Conservation (phyloP, 2,113 vertebrate species). For the Atrichornis clamosus region DNA sequence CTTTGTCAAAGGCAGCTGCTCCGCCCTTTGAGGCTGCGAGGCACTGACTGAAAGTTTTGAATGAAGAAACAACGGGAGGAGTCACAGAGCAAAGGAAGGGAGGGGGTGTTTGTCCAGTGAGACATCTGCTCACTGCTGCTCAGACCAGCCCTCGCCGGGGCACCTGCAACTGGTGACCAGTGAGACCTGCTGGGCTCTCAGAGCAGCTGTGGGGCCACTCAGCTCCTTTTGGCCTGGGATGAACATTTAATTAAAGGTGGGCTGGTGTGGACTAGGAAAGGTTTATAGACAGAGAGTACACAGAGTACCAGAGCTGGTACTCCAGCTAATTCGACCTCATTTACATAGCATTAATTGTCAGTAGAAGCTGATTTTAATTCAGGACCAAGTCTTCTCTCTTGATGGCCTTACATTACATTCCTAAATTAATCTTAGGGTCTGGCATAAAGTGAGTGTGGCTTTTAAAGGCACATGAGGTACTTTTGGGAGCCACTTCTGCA, state of each 20-base stretch:
- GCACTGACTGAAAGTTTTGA: not conserved
- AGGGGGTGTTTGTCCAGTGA: not conserved
- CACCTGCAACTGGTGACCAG: not conserved
- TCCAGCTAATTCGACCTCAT: constrained; percentile 65
- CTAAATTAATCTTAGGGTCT: not conserved
- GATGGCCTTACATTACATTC: not conserved
- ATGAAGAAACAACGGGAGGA: not conserved
- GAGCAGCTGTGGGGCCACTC: not conserved
- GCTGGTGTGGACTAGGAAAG: not conserved
- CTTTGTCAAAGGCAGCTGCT: not conserved
- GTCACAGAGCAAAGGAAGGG: not conserved
- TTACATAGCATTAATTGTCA: constrained; percentile 63
- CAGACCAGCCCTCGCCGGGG: not conserved
- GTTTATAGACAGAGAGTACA: constrained; percentile 5
- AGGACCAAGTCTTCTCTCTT: not conserved
- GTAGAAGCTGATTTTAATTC: not conserved
- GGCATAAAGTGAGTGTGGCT: not conserved
- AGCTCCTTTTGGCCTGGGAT: not conserved
- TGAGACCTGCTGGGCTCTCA: not conserved
- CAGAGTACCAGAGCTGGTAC: constrained; percentile 2
- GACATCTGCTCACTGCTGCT: not conserved
- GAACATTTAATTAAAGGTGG: not conserved
- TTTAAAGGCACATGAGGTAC: rapidly evolving
- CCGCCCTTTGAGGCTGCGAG: not conserved
- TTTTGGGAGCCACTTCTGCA: not conserved